These are phyloP conservation scores for Gymnothorax reevesii DNA, from an alignment of 2,797 vertebrate genomes.

Conservation along the genomic window DNA sequence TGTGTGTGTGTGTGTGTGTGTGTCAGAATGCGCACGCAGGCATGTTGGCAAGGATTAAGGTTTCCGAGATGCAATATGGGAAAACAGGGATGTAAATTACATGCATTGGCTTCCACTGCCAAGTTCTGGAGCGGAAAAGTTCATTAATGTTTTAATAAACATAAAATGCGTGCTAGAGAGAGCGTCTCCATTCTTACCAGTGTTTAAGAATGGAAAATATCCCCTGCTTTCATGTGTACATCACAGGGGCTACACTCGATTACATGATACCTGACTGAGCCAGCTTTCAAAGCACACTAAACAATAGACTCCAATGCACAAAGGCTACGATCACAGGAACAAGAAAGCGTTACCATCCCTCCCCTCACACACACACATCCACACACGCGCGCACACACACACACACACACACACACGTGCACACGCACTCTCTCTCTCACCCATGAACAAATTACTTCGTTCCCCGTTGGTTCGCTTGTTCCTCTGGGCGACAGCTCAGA, in stretches of 20 bases:
- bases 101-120: not conserved
- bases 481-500: not conserved
- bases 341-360: not conserved
- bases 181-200: not conserved
- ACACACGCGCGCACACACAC: no score
- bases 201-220: not conserved
- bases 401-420: no score
- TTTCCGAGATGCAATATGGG: not conserved
- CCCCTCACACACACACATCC: no score
- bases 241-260: not conserved
- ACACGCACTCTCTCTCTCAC: no score
- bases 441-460: not conserved
- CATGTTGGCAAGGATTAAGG: not conserved
- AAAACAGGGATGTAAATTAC: not conserved
- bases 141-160: not conserved
- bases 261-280: not conserved
- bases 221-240: not conserved
- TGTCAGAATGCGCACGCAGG: constrained; percentile 12
- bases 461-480: not conserved
- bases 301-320: not conserved
- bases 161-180: not conserved
- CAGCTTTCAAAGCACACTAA: not conserved
- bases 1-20: not conserved
- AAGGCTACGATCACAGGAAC: not conserved
- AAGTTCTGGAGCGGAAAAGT: not conserved